Percentiles rank a stretch among this genome's conserved stretches.
These are phyloP conservation scores for Jacana jacana DNA, from an alignment of 2,113 vertebrate genomes.

Conservation along the genomic window DNA sequence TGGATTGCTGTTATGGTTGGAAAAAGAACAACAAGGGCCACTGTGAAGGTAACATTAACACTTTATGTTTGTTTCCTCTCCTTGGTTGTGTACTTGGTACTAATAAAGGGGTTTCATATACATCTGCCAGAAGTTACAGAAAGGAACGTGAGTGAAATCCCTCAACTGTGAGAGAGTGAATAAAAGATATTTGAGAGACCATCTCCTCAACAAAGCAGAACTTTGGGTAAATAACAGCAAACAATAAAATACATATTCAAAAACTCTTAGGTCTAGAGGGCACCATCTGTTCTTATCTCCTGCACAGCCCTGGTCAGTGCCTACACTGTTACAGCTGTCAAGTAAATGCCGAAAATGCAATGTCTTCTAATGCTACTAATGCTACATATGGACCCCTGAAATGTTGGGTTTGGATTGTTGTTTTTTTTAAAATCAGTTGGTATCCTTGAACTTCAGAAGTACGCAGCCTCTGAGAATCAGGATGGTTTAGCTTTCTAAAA, in stretches of 20 bases:
- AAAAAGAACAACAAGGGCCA: constrained; percentile 84
- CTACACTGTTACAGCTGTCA: neutral
- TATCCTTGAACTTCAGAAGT: neutral
- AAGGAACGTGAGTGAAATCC: neutral
- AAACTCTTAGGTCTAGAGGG: neutral
- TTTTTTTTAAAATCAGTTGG: neutral
- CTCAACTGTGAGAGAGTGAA: neutral
- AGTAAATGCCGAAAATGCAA: neutral
- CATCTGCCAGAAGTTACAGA: neutral
- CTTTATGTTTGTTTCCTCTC: neutral
- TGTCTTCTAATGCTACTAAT: neutral
- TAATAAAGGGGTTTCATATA: neutral
- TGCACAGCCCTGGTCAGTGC: neutral
- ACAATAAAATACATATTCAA: neutral
- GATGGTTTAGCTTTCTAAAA: neutral
- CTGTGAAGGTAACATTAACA: constrained; percentile 86
- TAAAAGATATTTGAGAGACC: neutral
- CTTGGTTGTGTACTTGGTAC: neutral
- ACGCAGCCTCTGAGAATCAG: neutral
- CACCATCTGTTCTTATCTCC: neutral
- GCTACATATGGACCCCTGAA: neutral
- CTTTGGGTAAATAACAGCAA: neutral
- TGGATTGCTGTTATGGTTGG: constrained; percentile 96
- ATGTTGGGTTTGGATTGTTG: neutral
- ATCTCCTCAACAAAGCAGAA: neutral